Base-by-base conservation (phyloP, 1,140 invertebrate species). In the Diorhabda carinulata region DNA sequence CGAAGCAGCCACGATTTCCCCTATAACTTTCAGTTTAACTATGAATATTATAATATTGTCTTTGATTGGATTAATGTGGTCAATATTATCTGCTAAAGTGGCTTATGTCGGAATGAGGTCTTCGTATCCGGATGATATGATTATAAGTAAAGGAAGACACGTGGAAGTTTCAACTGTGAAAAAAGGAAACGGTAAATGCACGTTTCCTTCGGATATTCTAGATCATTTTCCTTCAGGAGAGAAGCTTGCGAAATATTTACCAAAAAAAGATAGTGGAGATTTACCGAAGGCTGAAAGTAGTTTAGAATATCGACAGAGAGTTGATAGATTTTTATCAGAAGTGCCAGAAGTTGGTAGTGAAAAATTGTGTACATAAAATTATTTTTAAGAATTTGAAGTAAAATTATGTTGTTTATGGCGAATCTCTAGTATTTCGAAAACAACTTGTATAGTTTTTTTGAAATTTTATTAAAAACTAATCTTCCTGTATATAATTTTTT, bases 21-120 rank as follows among this genome's bases (percentile, higher is more conserved):
- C 7, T 57, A 66, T 73, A 56, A 68, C 72, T 67, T 69, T 70
- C 59, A 82, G 87, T 41, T 63, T 88, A 5, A 84, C 82, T 1
- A 78, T 87, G 40, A 88, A 90, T 75, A 85, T 89, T 57, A 71
- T 88, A 8, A 83, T 89, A 6, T 84, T 86, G 0, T 84, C 86
- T 4, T 77, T 86, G n/a, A 60, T 88, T 5, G 87, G 88, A 71
- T 68, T 84, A 0, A 72, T 86, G 3, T 89, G 87, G 87, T 88
- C 87, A 0, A 75, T 86, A 25, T 73, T 89, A 5, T 86, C 87
- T 43, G 77, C 84, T 0, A 87, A 82, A 73, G 83, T 89, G 43
- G 84, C 85, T 3, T 86, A 87, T 70, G 83, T 82, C 45, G 88
- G 88, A 5, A 88, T 89, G 86, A 84, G 77, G 43, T 87, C 84